These are phyloP conservation scores for Hydractinia symbiolongicarpus DNA, from an alignment of 30 jellyfish, hydroid and myxozoan species.

Conservation along the genomic window DNA sequence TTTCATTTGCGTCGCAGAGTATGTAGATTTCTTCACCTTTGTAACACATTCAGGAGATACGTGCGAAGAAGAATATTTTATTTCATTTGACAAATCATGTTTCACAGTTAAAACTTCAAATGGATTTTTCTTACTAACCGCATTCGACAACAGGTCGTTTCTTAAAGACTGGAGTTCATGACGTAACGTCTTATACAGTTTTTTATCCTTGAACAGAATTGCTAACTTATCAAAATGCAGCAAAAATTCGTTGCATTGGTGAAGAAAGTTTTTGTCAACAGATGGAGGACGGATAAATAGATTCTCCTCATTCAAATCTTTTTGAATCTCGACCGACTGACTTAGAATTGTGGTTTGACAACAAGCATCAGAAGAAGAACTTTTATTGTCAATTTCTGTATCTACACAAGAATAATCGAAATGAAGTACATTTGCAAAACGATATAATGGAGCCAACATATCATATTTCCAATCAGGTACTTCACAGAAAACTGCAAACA, in stretches of 20 bases:
- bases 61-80: too few relatives aligned
- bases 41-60: too few relatives aligned
- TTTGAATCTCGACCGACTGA: background rate
- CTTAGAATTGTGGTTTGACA: background rate
- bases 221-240: conserved; percentile 1
- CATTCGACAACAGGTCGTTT: too few relatives aligned
- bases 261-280: background rate
- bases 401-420: conserved; percentile 7
- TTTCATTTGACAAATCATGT: too few relatives aligned
- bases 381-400: background rate
- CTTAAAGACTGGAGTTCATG: too few relatives aligned
- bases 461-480: conserved; percentile 18
- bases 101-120: too few relatives aligned
- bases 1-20: too few relatives aligned
- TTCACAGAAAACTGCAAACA: conserved; percentile 1
- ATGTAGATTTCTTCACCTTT: too few relatives aligned
- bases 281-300: too few relatives aligned
- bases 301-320: background rate
- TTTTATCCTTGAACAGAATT: background rate
- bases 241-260: background rate
- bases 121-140: too few relatives aligned
- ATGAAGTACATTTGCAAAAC: conserved; percentile 2
- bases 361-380: background rate
- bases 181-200: background rate
- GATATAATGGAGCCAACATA: conserved; percentile 24